Percentiles rank a stretch among this genome's conserved stretches.
Conservation (phyloP, 2,888 invertebrate genomes). For the Hetaerina titia region DNA sequence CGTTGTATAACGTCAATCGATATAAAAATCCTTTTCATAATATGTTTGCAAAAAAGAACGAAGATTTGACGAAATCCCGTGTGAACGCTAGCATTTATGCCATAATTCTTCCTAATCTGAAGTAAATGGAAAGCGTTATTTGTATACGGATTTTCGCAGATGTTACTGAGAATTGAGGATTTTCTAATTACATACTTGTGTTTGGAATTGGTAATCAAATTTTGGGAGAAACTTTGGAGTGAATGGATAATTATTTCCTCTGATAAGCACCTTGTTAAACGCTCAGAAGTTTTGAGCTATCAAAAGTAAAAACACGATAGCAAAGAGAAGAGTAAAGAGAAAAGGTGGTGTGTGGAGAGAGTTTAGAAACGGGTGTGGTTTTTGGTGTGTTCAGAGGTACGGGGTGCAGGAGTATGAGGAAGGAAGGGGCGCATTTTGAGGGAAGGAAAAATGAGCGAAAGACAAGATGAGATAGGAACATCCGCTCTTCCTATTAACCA, state of each 20-base stretch:
- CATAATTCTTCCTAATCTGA: too few species aligned
- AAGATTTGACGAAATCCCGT: too few species aligned
- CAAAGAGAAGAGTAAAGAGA: not conserved
- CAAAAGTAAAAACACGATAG: not conserved
- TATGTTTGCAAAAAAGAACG: too few species aligned
- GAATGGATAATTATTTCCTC: slow-evolving; percentile 17
- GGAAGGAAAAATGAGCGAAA: not conserved
- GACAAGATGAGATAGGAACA: not conserved
- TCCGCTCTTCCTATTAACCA: not conserved
- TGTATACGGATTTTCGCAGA: too few species aligned
- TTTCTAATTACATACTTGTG: not conserved
- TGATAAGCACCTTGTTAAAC: not conserved
- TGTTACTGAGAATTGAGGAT: not conserved
- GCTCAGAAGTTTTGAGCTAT: not conserved
- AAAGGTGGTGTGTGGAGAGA: not conserved
- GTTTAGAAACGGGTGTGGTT: not conserved
- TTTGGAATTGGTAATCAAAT: not conserved
- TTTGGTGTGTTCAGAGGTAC: not conserved
- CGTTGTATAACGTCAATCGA: too few species aligned
- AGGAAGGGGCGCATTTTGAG: too few species aligned
- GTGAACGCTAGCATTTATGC: too few species aligned
- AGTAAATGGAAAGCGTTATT: too few species aligned
- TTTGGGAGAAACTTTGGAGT: not conserved
- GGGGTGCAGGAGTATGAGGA: not conserved
- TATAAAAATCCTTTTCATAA: too few species aligned